Evolutionary conservation across 2,113 vertebrate genomes (phyloP).

Genomic region (Rhizomys pruinosus): DNA sequence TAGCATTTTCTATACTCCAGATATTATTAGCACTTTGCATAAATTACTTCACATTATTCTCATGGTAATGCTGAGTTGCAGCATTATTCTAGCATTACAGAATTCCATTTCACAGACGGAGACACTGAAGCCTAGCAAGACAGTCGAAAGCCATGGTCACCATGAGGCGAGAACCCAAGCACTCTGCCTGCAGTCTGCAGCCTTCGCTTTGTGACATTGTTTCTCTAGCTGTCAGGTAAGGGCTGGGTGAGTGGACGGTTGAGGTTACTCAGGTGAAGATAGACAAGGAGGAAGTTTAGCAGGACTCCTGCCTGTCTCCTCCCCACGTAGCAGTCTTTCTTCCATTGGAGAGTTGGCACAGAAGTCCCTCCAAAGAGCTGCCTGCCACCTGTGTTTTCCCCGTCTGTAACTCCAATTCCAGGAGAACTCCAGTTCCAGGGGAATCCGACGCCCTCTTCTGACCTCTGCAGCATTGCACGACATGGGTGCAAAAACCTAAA

Average conservation of each 20-base stretch:
- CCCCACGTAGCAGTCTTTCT: background rate
- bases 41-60: background rate
- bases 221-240: background rate
- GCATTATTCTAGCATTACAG: background rate
- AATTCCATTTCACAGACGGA: constrained; percentile 3
- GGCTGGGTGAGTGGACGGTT: background rate
- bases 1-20: background rate
- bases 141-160: background rate
- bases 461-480: too few relatives aligned
- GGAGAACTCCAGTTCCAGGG: too few relatives aligned
- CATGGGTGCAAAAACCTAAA: too few relatives aligned
- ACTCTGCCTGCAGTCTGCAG: background rate
- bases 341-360: background rate
- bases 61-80: background rate
- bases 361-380: background rate
- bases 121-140: background rate
- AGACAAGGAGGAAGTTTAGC: background rate
- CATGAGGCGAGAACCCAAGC: background rate
- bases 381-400: background rate
- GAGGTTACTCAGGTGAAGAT: background rate
- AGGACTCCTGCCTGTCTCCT: background rate
- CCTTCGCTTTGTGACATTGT: background rate
- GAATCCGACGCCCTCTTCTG: too few relatives aligned
- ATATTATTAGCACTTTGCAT: background rate
- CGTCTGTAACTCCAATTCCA: too few relatives aligned